Percentiles rank a stretch among this genome's conserved stretches.
Evolutionary conservation across 2,797 vertebrate species (phyloP).

Genomic region (Triplophysa bombifrons): DNA sequence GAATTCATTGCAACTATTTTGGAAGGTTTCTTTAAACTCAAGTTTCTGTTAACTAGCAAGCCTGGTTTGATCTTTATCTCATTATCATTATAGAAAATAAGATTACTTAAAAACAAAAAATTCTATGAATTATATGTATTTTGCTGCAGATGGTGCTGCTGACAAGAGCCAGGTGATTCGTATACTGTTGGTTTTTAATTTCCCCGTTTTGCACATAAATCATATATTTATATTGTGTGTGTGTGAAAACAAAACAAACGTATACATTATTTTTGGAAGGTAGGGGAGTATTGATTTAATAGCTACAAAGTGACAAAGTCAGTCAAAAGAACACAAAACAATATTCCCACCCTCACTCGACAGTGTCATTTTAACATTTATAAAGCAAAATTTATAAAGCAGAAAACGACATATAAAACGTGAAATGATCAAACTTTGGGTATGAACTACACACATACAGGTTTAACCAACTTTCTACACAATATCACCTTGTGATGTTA

Average conservation of each 20-base stretch:
- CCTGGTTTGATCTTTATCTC: too few relatives aligned
- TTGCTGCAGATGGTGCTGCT: too few relatives aligned
- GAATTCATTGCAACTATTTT: too few relatives aligned
- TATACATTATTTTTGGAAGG: not conserved
- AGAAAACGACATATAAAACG: not conserved
- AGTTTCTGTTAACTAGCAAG: too few relatives aligned
- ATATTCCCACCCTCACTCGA: not conserved
- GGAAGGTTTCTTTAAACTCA: too few relatives aligned
- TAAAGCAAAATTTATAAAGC: not conserved
- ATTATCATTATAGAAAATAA: too few relatives aligned
- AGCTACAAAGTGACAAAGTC: constrained; percentile 13
- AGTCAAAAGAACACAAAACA: not conserved
- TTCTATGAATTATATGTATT: too few relatives aligned
- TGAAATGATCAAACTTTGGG: not conserved
- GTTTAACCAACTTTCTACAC: constrained; percentile 5
- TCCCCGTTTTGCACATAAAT: too few relatives aligned
- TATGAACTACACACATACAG: not conserved
- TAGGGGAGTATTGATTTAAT: constrained; percentile 11
- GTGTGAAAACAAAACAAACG: not conserved
- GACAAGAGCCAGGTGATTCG: not conserved
- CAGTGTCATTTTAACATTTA: constrained; percentile 6
- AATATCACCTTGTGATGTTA: not conserved
- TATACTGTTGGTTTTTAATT: not conserved
- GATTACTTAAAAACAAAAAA: too few relatives aligned
- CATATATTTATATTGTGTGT: not conserved